Evolutionary conservation across 2,888 invertebrate species (phyloP).

Genomic region (Alentia gelatinosa): DNA sequence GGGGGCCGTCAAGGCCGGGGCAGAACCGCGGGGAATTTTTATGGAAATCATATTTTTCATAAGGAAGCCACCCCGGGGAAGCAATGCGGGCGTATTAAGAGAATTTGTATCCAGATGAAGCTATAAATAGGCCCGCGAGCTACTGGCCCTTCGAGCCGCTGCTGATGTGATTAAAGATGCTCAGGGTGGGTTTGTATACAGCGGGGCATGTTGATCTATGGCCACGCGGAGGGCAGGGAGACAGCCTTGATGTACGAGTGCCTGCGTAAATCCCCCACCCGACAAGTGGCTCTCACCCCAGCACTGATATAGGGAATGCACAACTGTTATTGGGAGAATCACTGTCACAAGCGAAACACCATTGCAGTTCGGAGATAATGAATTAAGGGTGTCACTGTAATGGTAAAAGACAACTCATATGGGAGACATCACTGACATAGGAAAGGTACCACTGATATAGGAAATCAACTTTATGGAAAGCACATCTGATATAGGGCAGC

Average conservation of each 20-base stretch:
- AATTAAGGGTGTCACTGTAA: too few relatives aligned
- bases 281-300: neutral
- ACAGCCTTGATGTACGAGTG: neutral
- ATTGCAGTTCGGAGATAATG: too few relatives aligned
- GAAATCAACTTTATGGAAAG: too few relatives aligned
- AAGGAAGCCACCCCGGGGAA: neutral
- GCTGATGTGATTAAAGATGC: neutral
- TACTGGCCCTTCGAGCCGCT: neutral
- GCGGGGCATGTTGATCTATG: neutral
- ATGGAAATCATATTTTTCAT: constrained; percentile 34
- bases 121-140: neutral
- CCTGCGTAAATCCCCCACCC: neutral
- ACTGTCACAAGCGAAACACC: too few relatives aligned
- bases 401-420: too few relatives aligned
- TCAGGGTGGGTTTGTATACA: neutral
- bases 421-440: too few relatives aligned
- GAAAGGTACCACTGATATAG: too few relatives aligned
- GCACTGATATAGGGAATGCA: too few relatives aligned
- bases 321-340: too few relatives aligned
- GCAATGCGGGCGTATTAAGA: neutral
- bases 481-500: too few relatives aligned
- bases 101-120: constrained; percentile 19
- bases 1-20: neutral
- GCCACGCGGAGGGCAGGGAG: neutral
- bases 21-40: constrained; percentile 13